Conservation (phyloP, 2,888 invertebrate species). For the Spicauda simplicius region DNA sequence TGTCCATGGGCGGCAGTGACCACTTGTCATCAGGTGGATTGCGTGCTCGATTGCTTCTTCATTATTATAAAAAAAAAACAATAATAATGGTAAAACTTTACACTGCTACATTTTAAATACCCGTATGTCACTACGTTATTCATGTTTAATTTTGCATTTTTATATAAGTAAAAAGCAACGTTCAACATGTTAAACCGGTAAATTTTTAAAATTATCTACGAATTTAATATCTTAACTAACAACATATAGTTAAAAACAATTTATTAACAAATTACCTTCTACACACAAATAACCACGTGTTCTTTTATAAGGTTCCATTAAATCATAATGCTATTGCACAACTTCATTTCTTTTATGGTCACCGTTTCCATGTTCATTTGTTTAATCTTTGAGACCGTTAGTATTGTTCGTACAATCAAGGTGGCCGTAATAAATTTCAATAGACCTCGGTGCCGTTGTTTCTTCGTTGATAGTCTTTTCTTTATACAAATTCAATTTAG, state of each 20-base stretch:
- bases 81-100: too few relatives aligned
- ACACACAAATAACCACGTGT: background rate
- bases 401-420: constrained; percentile 36
- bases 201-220: too few relatives aligned
- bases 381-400: constrained; percentile 35
- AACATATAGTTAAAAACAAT: background rate
- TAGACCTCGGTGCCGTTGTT: constrained; percentile 31
- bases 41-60: too few relatives aligned
- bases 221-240: too few relatives aligned
- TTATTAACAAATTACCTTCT: background rate
- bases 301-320: constrained; percentile 13
- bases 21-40: too few relatives aligned
- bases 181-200: too few relatives aligned
- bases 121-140: too few relatives aligned
- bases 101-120: too few relatives aligned
- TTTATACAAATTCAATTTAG: constrained; percentile 30
- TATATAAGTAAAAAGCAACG: too few relatives aligned
- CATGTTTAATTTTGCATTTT: too few relatives aligned
- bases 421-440: constrained; percentile 37
- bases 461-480: constrained; percentile 30
- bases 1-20: too few relatives aligned
- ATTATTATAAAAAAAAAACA: too few relatives aligned
- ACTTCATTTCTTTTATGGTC: constrained; percentile 34
- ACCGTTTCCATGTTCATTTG: constrained; percentile 36
- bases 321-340: constrained; percentile 25